These are phyloP conservation scores for Ceratosolen solmsi DNA, from an alignment of 1,140 invertebrate species.

Conservation along the genomic window DNA sequence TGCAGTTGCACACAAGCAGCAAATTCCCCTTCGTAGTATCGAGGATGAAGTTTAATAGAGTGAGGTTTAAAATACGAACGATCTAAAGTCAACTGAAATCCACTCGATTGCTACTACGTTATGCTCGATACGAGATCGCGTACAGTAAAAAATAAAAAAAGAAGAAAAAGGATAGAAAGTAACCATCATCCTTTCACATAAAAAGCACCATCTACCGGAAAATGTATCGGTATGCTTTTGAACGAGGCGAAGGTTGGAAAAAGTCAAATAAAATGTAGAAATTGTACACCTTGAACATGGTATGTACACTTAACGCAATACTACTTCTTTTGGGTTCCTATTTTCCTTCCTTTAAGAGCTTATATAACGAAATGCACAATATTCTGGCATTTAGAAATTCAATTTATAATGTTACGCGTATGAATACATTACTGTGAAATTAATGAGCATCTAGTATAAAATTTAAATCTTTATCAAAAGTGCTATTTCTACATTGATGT, in stretches of 20 bases:
- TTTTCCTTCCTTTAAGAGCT: background rate
- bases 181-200: background rate
- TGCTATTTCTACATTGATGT: background rate
- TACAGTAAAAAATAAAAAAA: background rate
- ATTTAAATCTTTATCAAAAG: background rate
- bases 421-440: background rate
- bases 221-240: background rate
- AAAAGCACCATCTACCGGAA: background rate
- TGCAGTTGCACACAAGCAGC: conserved; percentile 77
- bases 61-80: conserved; percentile 14
- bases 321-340: background rate
- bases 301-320: background rate
- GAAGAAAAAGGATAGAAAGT: background rate
- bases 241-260: background rate
- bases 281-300: background rate
- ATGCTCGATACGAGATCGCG: background rate
- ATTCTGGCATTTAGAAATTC: background rate
- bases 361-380: background rate
- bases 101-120: background rate
- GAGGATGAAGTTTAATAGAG: conserved; percentile 68
- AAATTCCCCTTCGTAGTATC: conserved; percentile 70
- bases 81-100: background rate
- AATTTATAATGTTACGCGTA: background rate
- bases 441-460: background rate
- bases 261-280: conserved; percentile 7